Evolutionary conservation across 2,797 vertebrate species (phyloP).

Genomic region (Dendrocincla tyrannina): DNA sequence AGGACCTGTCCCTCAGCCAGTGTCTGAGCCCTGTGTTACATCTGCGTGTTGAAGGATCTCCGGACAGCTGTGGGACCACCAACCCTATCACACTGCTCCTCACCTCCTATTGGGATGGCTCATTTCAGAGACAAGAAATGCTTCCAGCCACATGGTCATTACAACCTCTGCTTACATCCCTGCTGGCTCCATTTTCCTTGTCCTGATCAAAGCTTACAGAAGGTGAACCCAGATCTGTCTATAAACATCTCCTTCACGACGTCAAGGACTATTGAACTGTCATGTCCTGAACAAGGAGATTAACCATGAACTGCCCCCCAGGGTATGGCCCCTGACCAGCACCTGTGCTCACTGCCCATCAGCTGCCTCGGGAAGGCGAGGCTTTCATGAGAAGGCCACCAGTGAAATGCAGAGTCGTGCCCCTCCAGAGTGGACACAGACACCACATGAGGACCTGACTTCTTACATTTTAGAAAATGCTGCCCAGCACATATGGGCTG

Average conservation of each 20-base stretch:
- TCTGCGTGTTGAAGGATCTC: accelerated
- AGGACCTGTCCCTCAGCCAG: not conserved
- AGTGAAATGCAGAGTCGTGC: not conserved
- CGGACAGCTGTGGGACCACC: not conserved
- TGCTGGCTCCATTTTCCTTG: not conserved
- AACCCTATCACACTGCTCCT: not conserved
- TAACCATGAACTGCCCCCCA: accelerated
- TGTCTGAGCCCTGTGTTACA: not conserved
- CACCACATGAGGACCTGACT: accelerated
- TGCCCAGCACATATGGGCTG: accelerated
- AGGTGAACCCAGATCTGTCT: not conserved
- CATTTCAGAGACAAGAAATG: not conserved
- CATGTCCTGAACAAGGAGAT: not conserved
- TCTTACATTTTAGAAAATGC: not conserved
- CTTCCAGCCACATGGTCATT: accelerated
- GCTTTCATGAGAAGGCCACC: not conserved
- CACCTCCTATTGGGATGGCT: not conserved
- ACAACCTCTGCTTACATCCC: not conserved
- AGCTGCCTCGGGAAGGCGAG: not conserved
- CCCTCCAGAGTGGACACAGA: not conserved
- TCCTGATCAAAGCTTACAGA: not conserved
- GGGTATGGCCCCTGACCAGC: not conserved
- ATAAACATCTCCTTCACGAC: not conserved
- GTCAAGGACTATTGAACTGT: not conserved
- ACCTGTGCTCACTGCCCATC: accelerated